Base-by-base conservation (phyloP, 2,888 invertebrate genomes). In the Campoletis raptor region DNA sequence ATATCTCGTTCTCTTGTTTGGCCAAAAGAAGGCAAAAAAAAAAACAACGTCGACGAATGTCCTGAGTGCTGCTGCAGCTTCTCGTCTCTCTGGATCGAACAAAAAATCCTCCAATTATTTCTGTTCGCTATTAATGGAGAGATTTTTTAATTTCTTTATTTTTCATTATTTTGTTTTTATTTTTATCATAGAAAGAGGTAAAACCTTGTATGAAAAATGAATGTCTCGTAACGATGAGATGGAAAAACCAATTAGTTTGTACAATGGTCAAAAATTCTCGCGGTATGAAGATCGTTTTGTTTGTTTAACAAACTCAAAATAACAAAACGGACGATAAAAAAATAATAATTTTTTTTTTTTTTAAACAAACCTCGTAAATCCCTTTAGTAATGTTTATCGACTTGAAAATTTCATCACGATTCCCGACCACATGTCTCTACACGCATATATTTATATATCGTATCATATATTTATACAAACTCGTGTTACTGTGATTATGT, bases 401-500 rank as follows among this genome's bases (percentile, higher is more conserved):
- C 81, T 72, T 67, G 36, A 57, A 36, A 82, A 78, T 66, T 83
- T 66, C 40, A 57, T 78, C 64, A 45, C 70, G n/a, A 64, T 64
- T 52, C 45, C 42, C n/a, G 8, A 24, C 21, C 42, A 36, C 24
- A 12, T 40, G 21, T 52, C 4, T 64, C n/a, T 61, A 61, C 24
- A 45, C 45, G 2, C n/a, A n/a, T n/a, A n/a, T n/a, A n/a, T n/a
- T n/a, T n/a, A n/a, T n/a, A n/a, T n/a, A n/a, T n/a, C n/a, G n/a
- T n/a, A 18, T 18, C 18, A 30, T 70, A 12, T n/a, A 61, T 24
- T 18, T 72, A n/a, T 66, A 66, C 10, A 40, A 69, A 54, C 54
- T 61, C 57, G n/a, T 69, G 72, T 83, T 77, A 77, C 85, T 74
- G 76, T 86, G 80, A 83, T 86, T 83, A 86, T 82, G 77, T 54